Base-by-base conservation (phyloP, 2,113 vertebrate genomes). In the Bombycilla garrulus region DNA sequence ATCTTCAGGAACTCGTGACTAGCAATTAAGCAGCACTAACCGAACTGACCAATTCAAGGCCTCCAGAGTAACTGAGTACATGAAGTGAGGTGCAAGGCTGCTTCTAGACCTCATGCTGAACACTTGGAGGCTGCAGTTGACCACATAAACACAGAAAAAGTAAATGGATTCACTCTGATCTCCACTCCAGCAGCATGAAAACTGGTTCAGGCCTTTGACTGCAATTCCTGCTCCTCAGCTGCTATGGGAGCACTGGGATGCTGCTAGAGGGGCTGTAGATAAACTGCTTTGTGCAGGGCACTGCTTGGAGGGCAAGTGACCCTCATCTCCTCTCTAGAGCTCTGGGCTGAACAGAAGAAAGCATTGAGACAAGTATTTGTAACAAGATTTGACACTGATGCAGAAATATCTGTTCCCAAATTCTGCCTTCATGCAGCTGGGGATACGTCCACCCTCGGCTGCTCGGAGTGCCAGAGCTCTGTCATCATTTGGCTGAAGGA, bases 381-480 rank as follows among this genome's bases (percentile, higher is more conserved):
- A 36, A 24, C 19, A 12, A 29, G 66, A 6, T 1, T 40, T 40
- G 50, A 11, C 2, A 2, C 11, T 5, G 1, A 26, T 15, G n/a
- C 67, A 58, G 20, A 87, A 60, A 90, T 33, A 4, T 11, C 73
- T 74, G 23, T 88, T 70, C 82, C 64, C 13, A 8, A 81, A 71
- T 81, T 81, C 22, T 69, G 38, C 88, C 71, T 62, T 90, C 5
- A 1, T 95, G 45, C 96, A 99, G 99, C 95, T 99, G 99, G 99
- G 99, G 99, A 73, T 98, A 99, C 12, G 98, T 99, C 94, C 99
- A 99, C 97, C 99, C 99, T 51, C 98, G 97, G 87, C 96, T 99
- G 79, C 98, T 99, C 9, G 99, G 99, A 36, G 98, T 99, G 53
- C 99, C 99, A 17, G 99, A 99, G 94, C 98, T 99, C 90, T 99